Base-by-base conservation (phyloP, 2,888 invertebrate genomes). In the Caenorhabditis parvicauda region DNA sequence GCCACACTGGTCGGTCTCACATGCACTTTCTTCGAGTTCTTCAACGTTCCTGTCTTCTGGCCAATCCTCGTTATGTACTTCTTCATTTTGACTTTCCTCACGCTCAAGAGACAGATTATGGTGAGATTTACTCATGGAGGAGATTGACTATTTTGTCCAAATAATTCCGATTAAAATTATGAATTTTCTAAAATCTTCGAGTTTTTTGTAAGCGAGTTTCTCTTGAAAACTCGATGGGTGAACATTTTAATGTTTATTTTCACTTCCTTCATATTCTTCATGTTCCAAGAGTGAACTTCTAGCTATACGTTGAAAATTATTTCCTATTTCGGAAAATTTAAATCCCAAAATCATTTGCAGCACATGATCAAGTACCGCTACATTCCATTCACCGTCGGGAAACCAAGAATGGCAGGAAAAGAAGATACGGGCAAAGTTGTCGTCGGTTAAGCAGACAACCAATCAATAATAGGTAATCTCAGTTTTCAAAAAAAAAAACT, bases 31-130 rank as follows among this genome's bases (percentile, higher is more conserved):
- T 94, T 98, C 83, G 93, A 96, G 81, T 67, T 70, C 78, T 93
- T 96, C 84, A 94, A 99, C 86, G 90, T 99, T 83, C 98, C 98
- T 82, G 98, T 99, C 79, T 99, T 99, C 85, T 99, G 98, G 98
- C 98, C 98, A 60, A 98, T 99, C 81, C 87, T 99, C 83, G 94
- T 99, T 80, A 92, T 99, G 90, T 99, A 99, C 86, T 99, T 99
- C 85, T 90, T 98, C 82, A 92, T 95, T 57, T 86, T 99, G 74
- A 92, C 96, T 85, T 90, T 92, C 84, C 91, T 99, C 82, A 99
- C 98, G 57, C 96, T 99, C 96, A 98, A 96, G 85, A 88, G 95
- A 81, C 98, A 99, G 87, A 98, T 99, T 81, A 95, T 90, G 89
- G 94, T 94, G 84, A 87, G 84, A 66, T 45, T 21, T 35, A 29